Evolutionary conservation across 2,797 vertebrate species (phyloP), one percentile per base, ranked within the genome.

Genomic region (Pristis pectinata): DNA sequence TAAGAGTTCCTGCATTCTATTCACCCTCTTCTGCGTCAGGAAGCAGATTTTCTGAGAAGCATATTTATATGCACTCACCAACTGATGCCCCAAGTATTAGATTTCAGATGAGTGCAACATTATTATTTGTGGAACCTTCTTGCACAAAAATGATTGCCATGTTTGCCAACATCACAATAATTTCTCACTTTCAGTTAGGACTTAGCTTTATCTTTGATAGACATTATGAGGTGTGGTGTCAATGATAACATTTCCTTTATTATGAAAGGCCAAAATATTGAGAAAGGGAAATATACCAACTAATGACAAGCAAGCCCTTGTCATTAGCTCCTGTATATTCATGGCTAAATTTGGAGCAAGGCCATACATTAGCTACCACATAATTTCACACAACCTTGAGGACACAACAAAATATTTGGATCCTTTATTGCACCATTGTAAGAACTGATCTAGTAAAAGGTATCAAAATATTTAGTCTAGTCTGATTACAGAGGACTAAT

Each of bases 401-500:
- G 13, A 74, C 92, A 94, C n/a, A 92, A 76, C 44, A 94, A n/a
- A 94, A 94, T 94, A 94, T 94, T 94, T 94, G 67, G 13, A 72
- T 56, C 92, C 15, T 74, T 76, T 53, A 74, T 72, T 76, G 44
- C 70, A 94, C 44, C 44, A 94, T 37, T 49, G 34, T 17, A 53
- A 74, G 92, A 76, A 70, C 92, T 70, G 41, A 72, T 72, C 64
- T 9, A 74, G 72, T 56, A 76, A 74, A 74, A 56, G 41, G 64
- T n/a, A 72, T 94, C 41, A 74, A 94, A 34, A 56, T 94, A 74
- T 94, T 94, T 74, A 94, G 92, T 94, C 92, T 94, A 53, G 41
- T 44, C 41, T 67, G 87, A 64, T 91, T 67, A 67, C 87, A 67
- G 87, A 37, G 85, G n/a, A 41, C 8, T 67, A 91, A 91, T 91